A percentile compares a stretch with the other conserved stretches of the same genome.
Evolutionary conservation across 1,140 invertebrate genomes (phyloP).

Genomic region (Heliconius nattereri): DNA sequence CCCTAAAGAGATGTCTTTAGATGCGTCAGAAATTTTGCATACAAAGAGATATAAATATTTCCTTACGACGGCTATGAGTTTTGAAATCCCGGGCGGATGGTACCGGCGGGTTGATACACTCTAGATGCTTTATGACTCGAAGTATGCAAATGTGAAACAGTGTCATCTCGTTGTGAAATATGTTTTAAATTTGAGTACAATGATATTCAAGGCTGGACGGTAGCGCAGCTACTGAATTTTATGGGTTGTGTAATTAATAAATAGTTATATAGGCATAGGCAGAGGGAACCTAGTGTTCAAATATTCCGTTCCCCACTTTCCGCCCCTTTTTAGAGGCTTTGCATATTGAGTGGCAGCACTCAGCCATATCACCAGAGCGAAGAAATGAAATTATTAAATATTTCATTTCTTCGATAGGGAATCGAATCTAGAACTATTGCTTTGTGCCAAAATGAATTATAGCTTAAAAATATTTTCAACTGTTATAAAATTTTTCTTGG

Average conservation of each 20-base stretch:
- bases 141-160: slow-evolving; percentile 68
- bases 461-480: too few relatives aligned
- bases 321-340: too few relatives aligned
- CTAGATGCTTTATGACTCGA: slow-evolving; percentile 56
- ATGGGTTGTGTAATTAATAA: neutral
- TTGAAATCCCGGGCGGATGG: slow-evolving; percentile 64
- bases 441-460: too few relatives aligned
- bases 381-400: too few relatives aligned
- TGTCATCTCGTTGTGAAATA: slow-evolving; percentile 65
- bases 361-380: too few relatives aligned
- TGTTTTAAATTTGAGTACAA: slow-evolving; percentile 47
- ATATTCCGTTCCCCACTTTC: too few relatives aligned
- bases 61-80: slow-evolving; percentile 61
- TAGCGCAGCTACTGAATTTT: slow-evolving; percentile 27
- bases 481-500: too few relatives aligned
- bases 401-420: too few relatives aligned
- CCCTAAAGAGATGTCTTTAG: slow-evolving; percentile 56
- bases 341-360: too few relatives aligned
- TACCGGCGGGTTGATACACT: slow-evolving; percentile 59
- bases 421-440: too few relatives aligned
- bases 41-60: slow-evolving; percentile 79
- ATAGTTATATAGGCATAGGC: neutral
- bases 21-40: slow-evolving; percentile 73
- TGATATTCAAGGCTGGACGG: slow-evolving; percentile 42
- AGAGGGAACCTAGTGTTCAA: too few relatives aligned